Conservation (phyloP, 2,888 invertebrate genomes). For the Hedychridium roseum region DNA sequence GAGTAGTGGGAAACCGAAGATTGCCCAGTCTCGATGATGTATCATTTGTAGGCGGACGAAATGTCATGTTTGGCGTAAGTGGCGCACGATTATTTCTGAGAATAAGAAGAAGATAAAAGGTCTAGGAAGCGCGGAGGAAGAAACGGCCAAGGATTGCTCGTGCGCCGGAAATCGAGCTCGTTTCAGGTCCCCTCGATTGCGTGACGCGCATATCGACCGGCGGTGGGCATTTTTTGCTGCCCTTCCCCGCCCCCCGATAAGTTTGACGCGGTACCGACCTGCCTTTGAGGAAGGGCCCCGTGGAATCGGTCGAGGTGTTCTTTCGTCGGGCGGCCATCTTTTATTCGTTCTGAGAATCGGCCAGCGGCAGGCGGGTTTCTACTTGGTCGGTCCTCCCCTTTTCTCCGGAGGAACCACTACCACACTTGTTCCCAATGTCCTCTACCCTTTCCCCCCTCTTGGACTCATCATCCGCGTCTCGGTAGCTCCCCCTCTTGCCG, state of each 20-base stretch:
- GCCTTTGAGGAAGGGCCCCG: slow-evolving; percentile 7
- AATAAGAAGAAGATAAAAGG: too few relatives aligned
- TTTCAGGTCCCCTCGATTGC: neutral
- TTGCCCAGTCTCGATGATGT: too few relatives aligned
- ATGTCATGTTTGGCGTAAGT: too few relatives aligned
- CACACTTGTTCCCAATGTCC: slow-evolving; percentile 6
- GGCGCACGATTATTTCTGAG: too few relatives aligned
- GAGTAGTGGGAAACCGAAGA: too few relatives aligned
- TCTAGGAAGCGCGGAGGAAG: too few relatives aligned
- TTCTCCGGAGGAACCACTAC: too few relatives aligned
- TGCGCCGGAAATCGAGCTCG: too few relatives aligned
- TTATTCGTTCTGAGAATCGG: slow-evolving; percentile 54
- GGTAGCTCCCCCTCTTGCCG: slow-evolving; percentile 12
- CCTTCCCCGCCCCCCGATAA: slow-evolving; percentile 9
- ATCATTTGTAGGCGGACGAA: too few relatives aligned
- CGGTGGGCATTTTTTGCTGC: neutral
- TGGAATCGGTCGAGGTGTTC: slow-evolving; percentile 32
- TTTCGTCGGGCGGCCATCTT: slow-evolving; percentile 50
- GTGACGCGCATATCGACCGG: neutral
- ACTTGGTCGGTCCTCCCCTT: too few relatives aligned
- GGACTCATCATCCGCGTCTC: slow-evolving; percentile 8
- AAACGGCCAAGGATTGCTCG: too few relatives aligned
- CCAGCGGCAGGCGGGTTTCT: slow-evolving; percentile 23
- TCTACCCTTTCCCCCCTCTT: slow-evolving; percentile 10
- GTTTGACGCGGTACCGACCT: slow-evolving; percentile 8